Evolutionary conservation across 2,113 vertebrate genomes (phyloP), one percentile per base, ranked within the genome.

Genomic region (Oryzias celebensis): DNA sequence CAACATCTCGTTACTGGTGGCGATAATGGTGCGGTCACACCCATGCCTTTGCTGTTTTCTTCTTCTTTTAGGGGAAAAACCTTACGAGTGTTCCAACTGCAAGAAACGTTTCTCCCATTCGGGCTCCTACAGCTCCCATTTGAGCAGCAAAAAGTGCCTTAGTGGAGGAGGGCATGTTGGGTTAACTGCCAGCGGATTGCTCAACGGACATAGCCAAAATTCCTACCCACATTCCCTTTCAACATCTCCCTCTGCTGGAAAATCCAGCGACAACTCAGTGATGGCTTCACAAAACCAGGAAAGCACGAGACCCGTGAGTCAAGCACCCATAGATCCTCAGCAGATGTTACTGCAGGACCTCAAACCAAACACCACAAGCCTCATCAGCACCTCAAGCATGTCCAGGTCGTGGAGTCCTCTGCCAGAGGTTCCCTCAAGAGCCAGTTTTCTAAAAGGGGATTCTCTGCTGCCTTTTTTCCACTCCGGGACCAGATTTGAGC

Each of bases 21-120:
- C 18, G 48, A 60, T 42, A 56, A 20, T 20, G 4, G 22, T 31
- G 13, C 42, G 2, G 31, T 68, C 42, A 73, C 50, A 62, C 50
- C 13, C 56, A 59, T 44, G 22, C 17, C 31, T 58, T 1, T 4
- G 49, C 15, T 66, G 15, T 65, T 43, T 14, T 64, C 44, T 20
- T 66, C 42, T 14, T 62, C 44, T 23, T 68, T 17, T 64, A 94
- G 93, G 93, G 62, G 93, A 94, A 81, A 94, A 94, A 69, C 93
- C 93, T 0, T 93, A 94, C 2, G 91, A 94, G 67, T 94, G 93
- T 62, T 78, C 90, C 66, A 93, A 92, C 82, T 94, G 93, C 85
- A 93, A 92, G 84, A 93, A 93, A 45, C 89, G 93, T 3, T 94
- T 94, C 77, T 93, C 93, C 31, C 93, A 94, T 68, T 94, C 93